These are phyloP conservation scores for Acronicta alni DNA, from an alignment of 2,888 invertebrate species.

Conservation along the genomic window DNA sequence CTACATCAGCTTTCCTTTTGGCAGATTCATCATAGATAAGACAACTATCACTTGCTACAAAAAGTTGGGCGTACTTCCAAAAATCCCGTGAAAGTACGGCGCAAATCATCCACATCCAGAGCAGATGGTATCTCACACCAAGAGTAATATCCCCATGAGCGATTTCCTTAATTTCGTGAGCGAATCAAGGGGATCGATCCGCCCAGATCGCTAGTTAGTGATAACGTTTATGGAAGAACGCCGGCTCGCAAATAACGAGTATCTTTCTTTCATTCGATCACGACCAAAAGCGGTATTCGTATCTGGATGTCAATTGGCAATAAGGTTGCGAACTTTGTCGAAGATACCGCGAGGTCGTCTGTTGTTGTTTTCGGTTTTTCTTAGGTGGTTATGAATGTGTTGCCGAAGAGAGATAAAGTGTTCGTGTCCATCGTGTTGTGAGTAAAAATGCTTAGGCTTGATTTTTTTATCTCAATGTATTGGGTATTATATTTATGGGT, in stretches of 20 bases:
- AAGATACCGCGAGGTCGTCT: constrained; percentile 63
- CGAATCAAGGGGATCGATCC: constrained; percentile 86
- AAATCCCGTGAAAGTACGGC: constrained; percentile 69
- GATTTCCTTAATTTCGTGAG: constrained; percentile 89
- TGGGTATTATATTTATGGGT: no score
- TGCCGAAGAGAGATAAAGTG: constrained; percentile 67
- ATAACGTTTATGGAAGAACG: constrained; percentile 85
- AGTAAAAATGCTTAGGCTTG: not conserved
- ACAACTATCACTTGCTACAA: constrained; percentile 42
- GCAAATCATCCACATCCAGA: constrained; percentile 74
- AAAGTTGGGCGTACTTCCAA: constrained; percentile 57
- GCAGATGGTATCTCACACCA: constrained; percentile 74
- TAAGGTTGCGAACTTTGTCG: constrained; percentile 80
- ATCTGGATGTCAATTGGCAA: constrained; percentile 86
- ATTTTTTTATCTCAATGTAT: not conserved
- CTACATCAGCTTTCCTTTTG: constrained; percentile 25
- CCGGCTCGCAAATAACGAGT: constrained; percentile 80
- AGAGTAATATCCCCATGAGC: constrained; percentile 89
- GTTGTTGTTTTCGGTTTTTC: constrained; percentile 72
- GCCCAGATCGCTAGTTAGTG: constrained; percentile 87
- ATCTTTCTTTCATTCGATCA: constrained; percentile 84
- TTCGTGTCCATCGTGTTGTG: constrained; percentile 22
- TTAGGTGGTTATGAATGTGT: constrained; percentile 68
- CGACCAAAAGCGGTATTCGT: constrained; percentile 78
- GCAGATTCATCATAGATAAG: constrained; percentile 52